Evolutionary conservation across 1,140 invertebrate species (phyloP).

Genomic region (Leptinotarsa defecta): DNA sequence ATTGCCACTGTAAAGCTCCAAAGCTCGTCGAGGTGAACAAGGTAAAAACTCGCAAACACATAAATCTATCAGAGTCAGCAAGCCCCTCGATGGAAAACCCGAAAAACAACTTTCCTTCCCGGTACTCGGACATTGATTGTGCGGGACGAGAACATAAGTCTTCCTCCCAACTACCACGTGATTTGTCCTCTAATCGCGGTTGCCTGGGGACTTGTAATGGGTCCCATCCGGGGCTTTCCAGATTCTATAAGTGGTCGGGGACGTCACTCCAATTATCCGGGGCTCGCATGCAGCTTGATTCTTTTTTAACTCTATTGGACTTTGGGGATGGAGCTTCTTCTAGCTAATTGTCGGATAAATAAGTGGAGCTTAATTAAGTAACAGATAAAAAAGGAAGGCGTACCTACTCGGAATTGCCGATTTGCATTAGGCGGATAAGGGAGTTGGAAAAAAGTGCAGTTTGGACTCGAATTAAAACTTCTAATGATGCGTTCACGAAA

Average conservation of each 20-base stretch:
- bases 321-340: conserved; percentile 39
- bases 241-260: conserved; percentile 42
- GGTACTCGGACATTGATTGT: conserved; percentile 49
- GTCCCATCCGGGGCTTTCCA: conserved; percentile 35
- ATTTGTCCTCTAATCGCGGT: conserved; percentile 53
- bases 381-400: conserved; percentile 17
- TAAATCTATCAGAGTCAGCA: conserved; percentile 51
- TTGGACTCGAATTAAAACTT: too few relatives aligned
- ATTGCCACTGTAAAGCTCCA: too few relatives aligned
- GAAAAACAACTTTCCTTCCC: conserved; percentile 37
- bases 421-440: too few relatives aligned
- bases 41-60: conserved; percentile 41
- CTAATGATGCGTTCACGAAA: too few relatives aligned
- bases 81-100: conserved; percentile 39
- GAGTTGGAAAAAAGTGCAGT: too few relatives aligned
- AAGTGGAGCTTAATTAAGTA: conserved; percentile 32
- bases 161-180: conserved; percentile 43
- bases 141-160: conserved; percentile 49
- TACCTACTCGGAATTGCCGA: background rate
- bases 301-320: conserved; percentile 38
- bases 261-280: conserved; percentile 40
- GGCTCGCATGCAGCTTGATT: conserved; percentile 32
- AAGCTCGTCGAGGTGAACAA: background rate
- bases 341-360: conserved; percentile 44
- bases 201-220: conserved; percentile 47